Conservation (phyloP, 2,797 vertebrate species). For the Cephalopachus bancanus region DNA sequence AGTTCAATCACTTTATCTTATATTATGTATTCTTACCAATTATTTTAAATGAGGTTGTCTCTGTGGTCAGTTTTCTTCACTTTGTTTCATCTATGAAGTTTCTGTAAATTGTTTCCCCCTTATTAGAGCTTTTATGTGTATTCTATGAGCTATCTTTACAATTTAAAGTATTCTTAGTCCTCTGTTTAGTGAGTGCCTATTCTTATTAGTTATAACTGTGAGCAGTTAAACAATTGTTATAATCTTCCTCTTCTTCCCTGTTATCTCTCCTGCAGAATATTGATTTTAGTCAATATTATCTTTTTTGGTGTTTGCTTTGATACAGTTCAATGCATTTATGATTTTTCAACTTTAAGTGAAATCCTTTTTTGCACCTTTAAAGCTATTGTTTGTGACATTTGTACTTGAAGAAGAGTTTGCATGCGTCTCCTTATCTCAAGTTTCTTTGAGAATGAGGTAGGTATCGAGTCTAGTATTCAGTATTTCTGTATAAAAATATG, state of each 20-base stretch:
- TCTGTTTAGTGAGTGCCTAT: neutral
- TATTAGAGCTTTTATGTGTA: neutral
- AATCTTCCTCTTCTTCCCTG: neutral
- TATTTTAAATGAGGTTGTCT: neutral
- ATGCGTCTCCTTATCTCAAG: neutral
- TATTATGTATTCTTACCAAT: neutral
- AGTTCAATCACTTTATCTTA: neutral
- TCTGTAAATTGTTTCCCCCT: neutral
- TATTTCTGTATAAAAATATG: neutral
- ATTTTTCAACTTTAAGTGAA: conserved; percentile 28
- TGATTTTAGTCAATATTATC: neutral
- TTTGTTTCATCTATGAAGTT: neutral
- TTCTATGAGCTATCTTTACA: neutral
- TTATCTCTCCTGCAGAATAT: neutral
- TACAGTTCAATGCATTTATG: neutral
- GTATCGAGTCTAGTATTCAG: neutral
- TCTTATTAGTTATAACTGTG: neutral
- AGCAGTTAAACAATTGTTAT: neutral
- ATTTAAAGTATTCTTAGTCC: neutral
- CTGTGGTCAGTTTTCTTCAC: neutral
- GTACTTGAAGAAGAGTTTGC: neutral
- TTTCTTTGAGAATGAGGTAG: neutral
- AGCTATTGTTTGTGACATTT: neutral
- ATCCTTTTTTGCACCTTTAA: neutral
- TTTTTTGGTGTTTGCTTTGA: conserved; percentile 6